Evolutionary conservation across 2,797 vertebrate genomes (phyloP), one percentile per base, ranked within the genome.

Genomic region (Alca torda): DNA sequence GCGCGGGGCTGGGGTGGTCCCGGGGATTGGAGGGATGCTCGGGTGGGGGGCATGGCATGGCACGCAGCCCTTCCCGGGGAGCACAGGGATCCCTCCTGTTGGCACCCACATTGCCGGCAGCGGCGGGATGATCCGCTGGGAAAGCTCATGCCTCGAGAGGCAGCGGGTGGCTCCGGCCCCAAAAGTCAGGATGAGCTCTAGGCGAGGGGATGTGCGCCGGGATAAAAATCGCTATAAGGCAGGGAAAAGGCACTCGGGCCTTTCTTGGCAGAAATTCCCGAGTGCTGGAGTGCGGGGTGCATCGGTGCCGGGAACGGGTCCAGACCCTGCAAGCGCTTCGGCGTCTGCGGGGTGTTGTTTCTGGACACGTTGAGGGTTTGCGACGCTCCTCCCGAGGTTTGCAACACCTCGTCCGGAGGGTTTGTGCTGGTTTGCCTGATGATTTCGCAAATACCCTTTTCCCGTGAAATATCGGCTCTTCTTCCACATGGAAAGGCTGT

Each of bases 251-350:
- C 16, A 2, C 11, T 10, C 2, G 2, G 61, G 45, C 50, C 16
- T 37, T 31, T 39, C 41, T 13, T 24, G 43, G 41, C 33, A 50
- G 21, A 18, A 53, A 13, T 13, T 45, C 41, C 45, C 4, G 4
- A 43, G 70, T 6, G 33, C 16, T 1, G 35, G n/a, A 41, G 31
- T 3, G 4, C 2, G 20, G 64, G 26, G 13, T 3, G 11, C 18
- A 4, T 4, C 26, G 1, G 6, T 3, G 39, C 53, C 10, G 6
- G 54, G 26, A 54, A 60, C 4, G 4, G 78, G 51, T 20, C 39
- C 0, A 10, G 72, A 21, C 51, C 37, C 65, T 2, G 19, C 24
- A 2, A 20, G 25, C 0, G 3, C 61, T 24, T 17, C 0, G 1
- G 15, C 4, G 0, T 16, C 35, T 24, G 39, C 0, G 3, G n/a